phyloP scores from a whole-genome alignment of 2,113 vertebrate genomes.

The Scomber colias region DNA sequence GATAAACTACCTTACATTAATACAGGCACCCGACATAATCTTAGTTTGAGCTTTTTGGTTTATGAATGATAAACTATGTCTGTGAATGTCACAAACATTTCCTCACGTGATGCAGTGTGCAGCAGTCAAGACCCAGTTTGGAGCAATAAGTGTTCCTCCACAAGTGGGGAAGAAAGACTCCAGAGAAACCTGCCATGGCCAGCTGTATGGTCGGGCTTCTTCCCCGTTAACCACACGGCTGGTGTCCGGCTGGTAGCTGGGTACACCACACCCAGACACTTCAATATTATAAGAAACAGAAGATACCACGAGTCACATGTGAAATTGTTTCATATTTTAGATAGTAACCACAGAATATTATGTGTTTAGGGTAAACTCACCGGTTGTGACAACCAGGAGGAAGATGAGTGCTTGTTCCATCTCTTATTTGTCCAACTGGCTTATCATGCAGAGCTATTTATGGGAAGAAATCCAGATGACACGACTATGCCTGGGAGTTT shows the following conservation, averaged over 20 bases:
- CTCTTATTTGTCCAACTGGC: slow-evolving; percentile 7
- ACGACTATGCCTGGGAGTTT: slow-evolving; percentile 52
- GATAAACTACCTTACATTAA: no score
- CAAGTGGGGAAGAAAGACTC: slow-evolving; percentile 75
- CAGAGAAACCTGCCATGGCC: slow-evolving; percentile 82
- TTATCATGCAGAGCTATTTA: slow-evolving; percentile 48
- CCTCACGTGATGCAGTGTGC: slow-evolving; percentile 77
- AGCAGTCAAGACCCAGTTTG: slow-evolving; percentile 79
- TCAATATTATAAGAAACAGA: slow-evolving; percentile 10
- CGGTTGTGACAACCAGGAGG: slow-evolving; percentile 57
- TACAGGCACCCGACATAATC: no score
- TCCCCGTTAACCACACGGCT: slow-evolving; percentile 73
- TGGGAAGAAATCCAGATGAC: slow-evolving; percentile 18
- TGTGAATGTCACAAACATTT: background rate
- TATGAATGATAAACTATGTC: no score
- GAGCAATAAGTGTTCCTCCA: slow-evolving; percentile 77
- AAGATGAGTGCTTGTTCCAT: slow-evolving; percentile 62
- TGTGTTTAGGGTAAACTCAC: slow-evolving; percentile 44
- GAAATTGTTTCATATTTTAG: background rate
- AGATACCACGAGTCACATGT: background rate
- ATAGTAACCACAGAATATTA: no score
- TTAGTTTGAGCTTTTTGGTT: background rate
- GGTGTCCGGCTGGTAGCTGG: slow-evolving; percentile 50
- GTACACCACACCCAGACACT: slow-evolving; percentile 73
- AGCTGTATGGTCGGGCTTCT: slow-evolving; percentile 76